Percentiles rank a stretch among this genome's conserved stretches.
Evolutionary conservation across 2,888 invertebrate genomes (phyloP).

Genomic region (Steinernema scapterisci): DNA sequence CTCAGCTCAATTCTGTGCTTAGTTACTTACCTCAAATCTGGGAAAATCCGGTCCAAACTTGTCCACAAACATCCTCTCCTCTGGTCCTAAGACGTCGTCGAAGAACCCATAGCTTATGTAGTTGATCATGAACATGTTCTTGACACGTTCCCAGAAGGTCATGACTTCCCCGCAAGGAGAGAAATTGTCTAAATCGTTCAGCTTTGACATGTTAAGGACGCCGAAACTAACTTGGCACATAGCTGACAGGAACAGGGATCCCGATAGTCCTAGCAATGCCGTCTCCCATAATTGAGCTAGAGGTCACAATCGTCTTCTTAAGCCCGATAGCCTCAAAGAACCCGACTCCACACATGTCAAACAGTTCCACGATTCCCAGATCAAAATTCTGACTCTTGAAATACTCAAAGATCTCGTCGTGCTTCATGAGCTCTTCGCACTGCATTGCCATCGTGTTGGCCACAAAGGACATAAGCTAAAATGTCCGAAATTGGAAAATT

Average conservation of each 20-base stretch:
- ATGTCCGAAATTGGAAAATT: neutral
- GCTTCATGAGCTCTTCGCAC: slow-evolving; percentile 18
- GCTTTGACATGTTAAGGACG: no score
- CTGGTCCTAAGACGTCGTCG: neutral
- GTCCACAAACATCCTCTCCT: neutral
- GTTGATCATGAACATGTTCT: neutral
- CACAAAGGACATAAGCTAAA: neutral
- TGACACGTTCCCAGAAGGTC: neutral
- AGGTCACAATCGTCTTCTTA: neutral
- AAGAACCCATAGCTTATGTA: neutral
- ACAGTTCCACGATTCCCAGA: neutral
- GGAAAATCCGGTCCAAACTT: neutral
- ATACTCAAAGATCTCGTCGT: slow-evolving; percentile 5
- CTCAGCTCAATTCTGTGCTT: neutral
- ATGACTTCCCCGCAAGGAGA: neutral
- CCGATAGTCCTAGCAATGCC: neutral
- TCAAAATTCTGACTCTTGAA: neutral
- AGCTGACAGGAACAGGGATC: neutral
- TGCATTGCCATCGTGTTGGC: slow-evolving; percentile 20
- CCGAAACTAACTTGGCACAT: slow-evolving; percentile 2
- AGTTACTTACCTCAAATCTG: neutral
- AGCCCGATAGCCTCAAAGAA: slow-evolving; percentile 1
- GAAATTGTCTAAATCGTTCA: no score
- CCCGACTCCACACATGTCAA: slow-evolving; percentile 8
- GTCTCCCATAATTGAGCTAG: neutral